Base-by-base conservation (phyloP, 2,113 vertebrate genomes). In the Nothocercus julius region DNA sequence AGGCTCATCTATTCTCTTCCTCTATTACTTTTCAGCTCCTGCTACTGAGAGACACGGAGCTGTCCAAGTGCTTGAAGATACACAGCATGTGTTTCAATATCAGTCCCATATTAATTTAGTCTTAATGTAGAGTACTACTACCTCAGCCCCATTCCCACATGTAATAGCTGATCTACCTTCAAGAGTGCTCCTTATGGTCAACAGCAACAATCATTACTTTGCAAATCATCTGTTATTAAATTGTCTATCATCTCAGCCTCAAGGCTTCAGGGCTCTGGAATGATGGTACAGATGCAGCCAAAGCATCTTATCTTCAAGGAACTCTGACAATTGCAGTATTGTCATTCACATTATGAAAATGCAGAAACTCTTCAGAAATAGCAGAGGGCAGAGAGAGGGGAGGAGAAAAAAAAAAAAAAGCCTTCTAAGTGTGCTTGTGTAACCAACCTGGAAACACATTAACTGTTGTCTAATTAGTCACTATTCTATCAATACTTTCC, bases 401-500 rank as follows among this genome's bases (percentile, higher is more conserved):
- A 38, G 4, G 11, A 6, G 13, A n/a, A 11, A 13, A 0, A 3
- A 2, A 3, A 2, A 28, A 12, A 72, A 32, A 30, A 13, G 22
- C 58, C 6, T 63, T 83, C 22, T 45, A 76, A 4, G 5, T 73
- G 3, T 32, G 11, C 27, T 44, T 84, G 4, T 64, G 28, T 76
- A 72, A 56, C 5, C 82, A 30, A 80, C 13, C 7, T 68, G 45
- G 15, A 76, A 85, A 7, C 25, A 51, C 6, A 30, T 3, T 17
- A 63, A 3, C 8, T 47, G 32, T 40, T 93, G 90, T 61, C 14
- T 40, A 54, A 24, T 16, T 13, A 68, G 11, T 68, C 32, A 7
- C 1, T 9, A 4, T 24, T 69, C 32, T 36, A 7, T 53, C 22
- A 18, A 4, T 21, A 56, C 18, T 66, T 13, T 84, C 30, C 15